These are phyloP conservation scores for Sanderia malayensis DNA, from an alignment of 30 jellyfish, hydroid and myxozoan species.

Conservation along the genomic window DNA sequence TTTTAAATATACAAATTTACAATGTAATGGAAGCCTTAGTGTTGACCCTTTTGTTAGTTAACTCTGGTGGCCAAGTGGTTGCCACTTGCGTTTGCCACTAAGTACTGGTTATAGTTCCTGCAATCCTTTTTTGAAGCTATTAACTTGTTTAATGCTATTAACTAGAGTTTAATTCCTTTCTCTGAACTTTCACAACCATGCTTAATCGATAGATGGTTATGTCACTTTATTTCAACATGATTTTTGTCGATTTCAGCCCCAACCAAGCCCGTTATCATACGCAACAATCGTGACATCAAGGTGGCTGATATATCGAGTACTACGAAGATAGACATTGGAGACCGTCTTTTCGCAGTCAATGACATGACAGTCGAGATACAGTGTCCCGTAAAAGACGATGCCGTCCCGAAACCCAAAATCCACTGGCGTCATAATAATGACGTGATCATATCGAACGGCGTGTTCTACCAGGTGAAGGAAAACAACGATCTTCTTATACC, in stretches of 20 bases:
- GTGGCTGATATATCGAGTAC: conserved; percentile 51
- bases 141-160: no score
- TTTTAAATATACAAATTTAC: no score
- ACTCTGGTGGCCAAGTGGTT: no score
- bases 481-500: conserved; percentile 66
- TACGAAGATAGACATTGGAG: conserved; percentile 52
- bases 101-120: no score
- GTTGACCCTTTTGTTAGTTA: no score
- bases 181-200: background rate
- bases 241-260: conserved; percentile 28
- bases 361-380: conserved; percentile 55
- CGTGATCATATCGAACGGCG: conserved; percentile 42
- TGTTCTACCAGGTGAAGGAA: conserved; percentile 25
- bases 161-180: background rate
- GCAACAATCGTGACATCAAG: conserved; percentile 21
- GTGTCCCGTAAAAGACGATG: conserved; percentile 60
- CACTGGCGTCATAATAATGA: conserved; percentile 65
- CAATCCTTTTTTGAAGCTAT: no score
- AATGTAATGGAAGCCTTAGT: no score
- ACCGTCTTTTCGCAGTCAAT: conserved; percentile 58
- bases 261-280: conserved; percentile 43
- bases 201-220: no score
- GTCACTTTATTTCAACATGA: no score
- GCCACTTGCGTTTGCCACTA: no score
- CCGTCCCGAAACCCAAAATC: conserved; percentile 64